A percentile compares a stretch with the other conserved stretches of the same genome.
Conservation (phyloP, 2,888 invertebrate species). For the Phragmatobia fuliginosa region DNA sequence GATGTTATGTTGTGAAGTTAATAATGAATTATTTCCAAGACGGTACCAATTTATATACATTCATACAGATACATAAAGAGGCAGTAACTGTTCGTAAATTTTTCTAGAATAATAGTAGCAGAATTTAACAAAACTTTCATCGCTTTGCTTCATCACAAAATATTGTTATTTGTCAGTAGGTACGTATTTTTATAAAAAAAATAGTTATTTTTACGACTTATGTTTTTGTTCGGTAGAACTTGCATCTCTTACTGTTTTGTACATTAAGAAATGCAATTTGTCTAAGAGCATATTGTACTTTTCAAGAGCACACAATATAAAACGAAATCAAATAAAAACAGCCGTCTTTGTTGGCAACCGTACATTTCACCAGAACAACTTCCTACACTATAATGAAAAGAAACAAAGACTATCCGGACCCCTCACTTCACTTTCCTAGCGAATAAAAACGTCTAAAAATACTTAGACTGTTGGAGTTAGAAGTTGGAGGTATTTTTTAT, state of each 20-base stretch:
- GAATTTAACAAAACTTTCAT: too few species aligned
- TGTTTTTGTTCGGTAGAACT: not conserved
- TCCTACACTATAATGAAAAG: constrained; percentile 60
- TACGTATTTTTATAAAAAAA: too few species aligned
- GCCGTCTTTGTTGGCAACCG: constrained; percentile 21
- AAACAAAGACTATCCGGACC: constrained; percentile 59
- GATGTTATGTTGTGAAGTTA: not conserved
- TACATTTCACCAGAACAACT: constrained; percentile 29
- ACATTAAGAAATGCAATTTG: constrained; percentile 16
- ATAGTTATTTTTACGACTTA: too few species aligned
- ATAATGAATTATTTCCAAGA: not conserved
- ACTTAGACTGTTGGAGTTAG: constrained; percentile 63
- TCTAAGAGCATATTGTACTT: constrained; percentile 20
- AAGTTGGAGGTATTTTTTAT: constrained; percentile 71
- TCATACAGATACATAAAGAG: not conserved
- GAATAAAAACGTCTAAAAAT: constrained; percentile 76
- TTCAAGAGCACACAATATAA: constrained; percentile 15
- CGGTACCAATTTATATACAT: not conserved
- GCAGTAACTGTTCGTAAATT: too few species aligned
- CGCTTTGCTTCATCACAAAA: too few species aligned
- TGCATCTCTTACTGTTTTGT: constrained; percentile 2
- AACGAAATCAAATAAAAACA: constrained; percentile 43
- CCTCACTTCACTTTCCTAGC: constrained; percentile 51
- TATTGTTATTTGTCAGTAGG: too few species aligned
- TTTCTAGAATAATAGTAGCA: too few species aligned